These are phyloP conservation scores for Redunca redunca DNA, from an alignment of 2,113 vertebrate genomes.

Conservation along the genomic window DNA sequence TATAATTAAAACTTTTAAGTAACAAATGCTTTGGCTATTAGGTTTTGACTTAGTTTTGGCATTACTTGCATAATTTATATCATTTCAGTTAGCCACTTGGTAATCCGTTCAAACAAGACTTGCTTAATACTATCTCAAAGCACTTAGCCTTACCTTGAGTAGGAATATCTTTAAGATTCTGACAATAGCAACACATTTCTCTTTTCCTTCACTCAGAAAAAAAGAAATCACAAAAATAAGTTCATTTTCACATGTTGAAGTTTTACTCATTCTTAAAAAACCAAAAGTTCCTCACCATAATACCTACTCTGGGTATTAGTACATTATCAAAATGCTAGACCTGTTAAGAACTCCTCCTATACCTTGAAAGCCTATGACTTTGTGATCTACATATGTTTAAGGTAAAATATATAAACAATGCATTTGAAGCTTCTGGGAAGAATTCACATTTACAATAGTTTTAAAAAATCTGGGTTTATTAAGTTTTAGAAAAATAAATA, in stretches of 20 bases:
- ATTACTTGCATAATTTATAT: neutral
- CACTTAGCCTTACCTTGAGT: neutral
- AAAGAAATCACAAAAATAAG: slow-evolving; percentile 24
- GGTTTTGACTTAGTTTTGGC: slow-evolving; percentile 30
- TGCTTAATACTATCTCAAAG: slow-evolving; percentile 15
- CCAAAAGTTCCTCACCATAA: neutral
- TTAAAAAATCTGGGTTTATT: slow-evolving; percentile 35
- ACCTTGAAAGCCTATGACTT: neutral
- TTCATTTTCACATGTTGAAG: slow-evolving; percentile 8
- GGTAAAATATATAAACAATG: neutral
- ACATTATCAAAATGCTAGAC: slow-evolving; percentile 9
- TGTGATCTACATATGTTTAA: neutral
- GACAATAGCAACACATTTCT: neutral
- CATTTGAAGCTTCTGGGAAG: neutral
- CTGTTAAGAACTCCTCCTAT: neutral
- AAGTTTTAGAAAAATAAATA: slow-evolving; percentile 48
- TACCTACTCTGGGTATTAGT: neutral
- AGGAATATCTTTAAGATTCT: slow-evolving; percentile 17
- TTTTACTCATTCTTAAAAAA: neutral
- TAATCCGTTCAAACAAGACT: neutral
- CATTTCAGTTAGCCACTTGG: neutral
- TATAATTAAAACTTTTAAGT: neutral
- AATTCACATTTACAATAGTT: slow-evolving; percentile 21
- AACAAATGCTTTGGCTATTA: slow-evolving; percentile 41
- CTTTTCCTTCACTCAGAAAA: slow-evolving; percentile 14